Evolutionary conservation across 2,888 invertebrate species (phyloP).

Genomic region (Choreutis nemorana): DNA sequence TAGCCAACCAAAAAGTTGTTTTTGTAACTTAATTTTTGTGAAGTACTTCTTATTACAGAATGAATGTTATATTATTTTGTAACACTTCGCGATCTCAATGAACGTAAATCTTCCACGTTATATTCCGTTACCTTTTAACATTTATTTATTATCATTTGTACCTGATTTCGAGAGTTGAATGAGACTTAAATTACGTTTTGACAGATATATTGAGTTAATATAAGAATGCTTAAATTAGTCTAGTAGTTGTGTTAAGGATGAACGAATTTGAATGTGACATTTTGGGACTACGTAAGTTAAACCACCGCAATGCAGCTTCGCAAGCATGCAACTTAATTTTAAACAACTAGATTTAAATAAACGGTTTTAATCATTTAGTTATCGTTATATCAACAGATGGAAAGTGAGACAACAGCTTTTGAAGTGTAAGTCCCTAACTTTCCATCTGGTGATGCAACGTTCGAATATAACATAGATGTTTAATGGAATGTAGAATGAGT

Average conservation of each 20-base stretch:
- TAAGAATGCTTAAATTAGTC: background rate
- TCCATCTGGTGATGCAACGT: too few relatives aligned
- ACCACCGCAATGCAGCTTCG: conserved; percentile 57
- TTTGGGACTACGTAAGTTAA: conserved; percentile 34
- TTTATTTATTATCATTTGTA: conserved; percentile 61
- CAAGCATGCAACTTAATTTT: conserved; percentile 54
- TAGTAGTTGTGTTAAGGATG: conserved; percentile 22
- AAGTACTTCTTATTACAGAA: too few relatives aligned
- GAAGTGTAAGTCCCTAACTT: background rate
- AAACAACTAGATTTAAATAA: conserved; percentile 30
- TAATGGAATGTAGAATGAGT: conserved; percentile 43
- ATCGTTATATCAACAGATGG: conserved; percentile 7
- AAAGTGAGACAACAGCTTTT: conserved; percentile 16
- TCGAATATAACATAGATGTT: too few relatives aligned
- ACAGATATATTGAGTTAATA: too few relatives aligned
- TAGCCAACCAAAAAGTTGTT: too few relatives aligned
- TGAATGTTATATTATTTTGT: too few relatives aligned
- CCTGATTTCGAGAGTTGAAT: conserved; percentile 47
- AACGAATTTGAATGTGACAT: conserved; percentile 45
- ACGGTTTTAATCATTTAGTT: conserved; percentile 30
- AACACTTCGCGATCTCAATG: conserved; percentile 57
- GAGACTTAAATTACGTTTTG: conserved; percentile 1
- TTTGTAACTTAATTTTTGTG: too few relatives aligned
- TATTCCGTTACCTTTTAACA: conserved; percentile 63
- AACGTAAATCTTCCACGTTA: conserved; percentile 47